phyloP scores from a whole-genome alignment of 2,888 invertebrate species.

The Coronaproctus castanopsis region DNA sequence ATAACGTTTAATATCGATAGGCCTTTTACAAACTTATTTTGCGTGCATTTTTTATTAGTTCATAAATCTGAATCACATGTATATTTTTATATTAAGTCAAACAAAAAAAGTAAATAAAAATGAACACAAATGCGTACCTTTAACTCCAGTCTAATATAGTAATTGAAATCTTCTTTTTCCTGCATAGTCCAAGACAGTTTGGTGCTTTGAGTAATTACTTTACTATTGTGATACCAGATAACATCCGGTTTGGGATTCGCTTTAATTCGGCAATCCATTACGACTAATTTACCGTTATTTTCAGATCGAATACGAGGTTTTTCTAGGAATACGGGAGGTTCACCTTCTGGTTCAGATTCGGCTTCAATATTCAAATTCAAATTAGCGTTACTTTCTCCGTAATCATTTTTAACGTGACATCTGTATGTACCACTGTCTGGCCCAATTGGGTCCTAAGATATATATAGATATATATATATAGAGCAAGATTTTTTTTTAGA shows the following conservation, averaged over 20 bases:
- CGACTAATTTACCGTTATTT: constrained; percentile 58
- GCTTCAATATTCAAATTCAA: constrained; percentile 93
- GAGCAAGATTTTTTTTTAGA: no score
- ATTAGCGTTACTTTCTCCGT: constrained; percentile 91
- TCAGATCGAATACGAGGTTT: constrained; percentile 74
- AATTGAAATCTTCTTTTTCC: constrained; percentile 50
- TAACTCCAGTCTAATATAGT: constrained; percentile 67
- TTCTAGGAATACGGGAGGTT: constrained; percentile 83
- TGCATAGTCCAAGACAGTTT: constrained; percentile 51
- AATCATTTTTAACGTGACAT: constrained; percentile 86
- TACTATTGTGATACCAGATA: constrained; percentile 62
- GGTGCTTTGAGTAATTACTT: constrained; percentile 55
- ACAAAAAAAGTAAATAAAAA: no score
- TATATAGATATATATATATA: no score
- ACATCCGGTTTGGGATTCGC: constrained; percentile 66
- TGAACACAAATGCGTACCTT: no score
- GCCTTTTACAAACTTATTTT: no score
- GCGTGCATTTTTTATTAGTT: no score
- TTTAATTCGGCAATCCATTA: constrained; percentile 69
- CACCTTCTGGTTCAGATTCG: constrained; percentile 78
- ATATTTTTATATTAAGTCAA: no score
- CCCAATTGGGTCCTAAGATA: constrained; percentile 52
- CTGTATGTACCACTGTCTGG: constrained; percentile 73
- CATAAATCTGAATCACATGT: no score
- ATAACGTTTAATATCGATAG: no score